Percentiles rank a stretch among this genome's conserved stretches.
phyloP scores from a whole-genome alignment of 2,797 vertebrate species.

The Hippocampus kuda region DNA sequence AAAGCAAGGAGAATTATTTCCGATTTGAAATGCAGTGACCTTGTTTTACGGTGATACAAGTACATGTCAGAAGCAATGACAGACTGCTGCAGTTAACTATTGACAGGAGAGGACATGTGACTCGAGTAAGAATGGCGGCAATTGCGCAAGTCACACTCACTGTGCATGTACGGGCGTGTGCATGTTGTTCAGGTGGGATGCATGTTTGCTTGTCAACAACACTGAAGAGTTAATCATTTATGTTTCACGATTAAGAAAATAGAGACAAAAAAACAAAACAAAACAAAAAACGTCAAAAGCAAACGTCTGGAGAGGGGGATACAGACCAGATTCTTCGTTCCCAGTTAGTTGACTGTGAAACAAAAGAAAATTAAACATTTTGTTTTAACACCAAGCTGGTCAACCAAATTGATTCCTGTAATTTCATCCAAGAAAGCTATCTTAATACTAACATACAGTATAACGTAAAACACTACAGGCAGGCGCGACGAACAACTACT shows the following conservation, averaged over 20 bases:
- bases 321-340: no score
- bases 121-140: slow-evolving; percentile 50
- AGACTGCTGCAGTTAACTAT: slow-evolving; percentile 52
- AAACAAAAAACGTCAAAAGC: not conserved
- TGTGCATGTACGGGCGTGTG: slow-evolving; percentile 11
- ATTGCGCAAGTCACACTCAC: slow-evolving; percentile 36
- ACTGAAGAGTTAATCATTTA: not conserved
- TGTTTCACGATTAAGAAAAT: not conserved
- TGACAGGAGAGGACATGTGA: slow-evolving; percentile 54
- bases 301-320: no score
- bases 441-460: no score
- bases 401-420: no score
- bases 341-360: no score
- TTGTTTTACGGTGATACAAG: slow-evolving; percentile 31
- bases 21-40: slow-evolving; percentile 29
- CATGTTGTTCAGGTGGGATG: slow-evolving; percentile 13
- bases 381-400: no score
- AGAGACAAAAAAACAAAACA: not conserved
- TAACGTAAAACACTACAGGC: no score
- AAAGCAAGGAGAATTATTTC: not conserved
- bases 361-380: no score
- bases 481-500: no score
- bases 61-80: slow-evolving; percentile 21
- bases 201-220: slow-evolving; percentile 8
- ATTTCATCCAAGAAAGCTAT: no score